These are phyloP conservation scores for Palaemon carinicauda DNA, from an alignment of 1,140 invertebrate genomes.

Conservation along the genomic window DNA sequence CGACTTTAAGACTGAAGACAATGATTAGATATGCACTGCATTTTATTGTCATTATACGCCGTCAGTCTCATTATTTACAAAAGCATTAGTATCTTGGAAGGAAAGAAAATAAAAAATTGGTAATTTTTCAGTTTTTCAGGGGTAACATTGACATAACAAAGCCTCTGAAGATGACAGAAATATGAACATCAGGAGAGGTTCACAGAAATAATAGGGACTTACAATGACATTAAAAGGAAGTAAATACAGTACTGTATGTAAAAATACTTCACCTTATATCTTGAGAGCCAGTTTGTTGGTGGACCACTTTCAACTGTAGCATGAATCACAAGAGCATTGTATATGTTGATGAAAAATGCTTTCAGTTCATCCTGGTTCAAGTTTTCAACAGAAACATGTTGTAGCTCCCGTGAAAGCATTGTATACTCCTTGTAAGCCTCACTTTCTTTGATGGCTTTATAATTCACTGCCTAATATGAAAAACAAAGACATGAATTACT, in stretches of 20 bases:
- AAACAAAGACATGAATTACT: neutral
- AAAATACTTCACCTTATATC: neutral
- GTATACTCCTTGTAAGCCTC: constrained; percentile 13
- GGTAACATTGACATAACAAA: no score
- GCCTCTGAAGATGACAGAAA: no score
- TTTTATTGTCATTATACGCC: no score
- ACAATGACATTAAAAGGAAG: no score
- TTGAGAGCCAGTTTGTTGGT: constrained; percentile 46
- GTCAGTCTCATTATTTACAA: no score
- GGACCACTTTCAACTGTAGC: constrained; percentile 43
- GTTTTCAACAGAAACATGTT: constrained; percentile 40
- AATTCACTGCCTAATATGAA: constrained; percentile 33
- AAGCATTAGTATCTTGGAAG: no score
- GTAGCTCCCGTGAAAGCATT: constrained; percentile 46
- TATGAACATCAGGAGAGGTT: no score
- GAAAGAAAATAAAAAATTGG: no score
- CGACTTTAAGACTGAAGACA: no score
- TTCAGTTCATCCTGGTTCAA: constrained; percentile 33
- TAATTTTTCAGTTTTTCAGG: no score
- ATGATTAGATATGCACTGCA: no score
- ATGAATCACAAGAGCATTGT: constrained; percentile 59
- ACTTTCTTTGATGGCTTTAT: constrained; percentile 7
- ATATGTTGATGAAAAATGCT: constrained; percentile 60
- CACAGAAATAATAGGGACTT: no score
- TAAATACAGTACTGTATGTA: neutral